Percentiles rank a stretch among this genome's conserved stretches.
Conservation (phyloP, 2,888 invertebrate genomes). For the Notodonta dromedarius region DNA sequence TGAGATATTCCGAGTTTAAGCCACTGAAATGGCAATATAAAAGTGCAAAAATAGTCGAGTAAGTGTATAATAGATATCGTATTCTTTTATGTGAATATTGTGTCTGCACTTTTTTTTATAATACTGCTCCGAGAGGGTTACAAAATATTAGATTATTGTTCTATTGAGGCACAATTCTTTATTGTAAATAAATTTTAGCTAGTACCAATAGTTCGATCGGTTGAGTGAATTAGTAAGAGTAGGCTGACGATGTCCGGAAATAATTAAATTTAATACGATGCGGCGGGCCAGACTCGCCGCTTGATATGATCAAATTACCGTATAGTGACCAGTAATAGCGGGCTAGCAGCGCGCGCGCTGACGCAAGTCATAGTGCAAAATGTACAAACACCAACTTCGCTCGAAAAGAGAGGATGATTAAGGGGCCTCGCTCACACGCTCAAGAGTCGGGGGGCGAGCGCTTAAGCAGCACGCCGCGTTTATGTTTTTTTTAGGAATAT, state of each 20-base stretch:
- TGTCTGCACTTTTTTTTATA: slow-evolving; percentile 78
- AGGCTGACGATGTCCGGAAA: slow-evolving; percentile 42
- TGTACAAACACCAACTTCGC: slow-evolving; percentile 63
- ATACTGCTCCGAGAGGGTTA: slow-evolving; percentile 69
- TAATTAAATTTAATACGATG: slow-evolving; percentile 37
- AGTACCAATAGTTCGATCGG: slow-evolving; percentile 67
- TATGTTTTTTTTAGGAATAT: too few species aligned
- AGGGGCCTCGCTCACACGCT: too few species aligned
- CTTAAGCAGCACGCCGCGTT: too few species aligned
- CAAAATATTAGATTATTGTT: slow-evolving; percentile 70
- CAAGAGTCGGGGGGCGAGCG: too few species aligned
- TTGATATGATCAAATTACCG: background rate
- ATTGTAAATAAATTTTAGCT: slow-evolving; percentile 79
- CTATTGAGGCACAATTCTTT: slow-evolving; percentile 79
- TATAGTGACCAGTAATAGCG: slow-evolving; percentile 21
- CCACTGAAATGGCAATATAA: slow-evolving; percentile 79
- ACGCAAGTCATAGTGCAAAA: slow-evolving; percentile 37
- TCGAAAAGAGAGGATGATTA: slow-evolving; percentile 59
- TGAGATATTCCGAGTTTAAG: slow-evolving; percentile 83
- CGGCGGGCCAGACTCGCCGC: slow-evolving; percentile 36
- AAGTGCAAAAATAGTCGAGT: slow-evolving; percentile 80
- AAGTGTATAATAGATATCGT: slow-evolving; percentile 78
- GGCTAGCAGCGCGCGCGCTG: slow-evolving; percentile 19
- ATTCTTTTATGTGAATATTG: slow-evolving; percentile 80
- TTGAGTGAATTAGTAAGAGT: slow-evolving; percentile 59